phyloP scores from a whole-genome alignment of 2,888 invertebrate genomes.

The Torymus texanus region DNA sequence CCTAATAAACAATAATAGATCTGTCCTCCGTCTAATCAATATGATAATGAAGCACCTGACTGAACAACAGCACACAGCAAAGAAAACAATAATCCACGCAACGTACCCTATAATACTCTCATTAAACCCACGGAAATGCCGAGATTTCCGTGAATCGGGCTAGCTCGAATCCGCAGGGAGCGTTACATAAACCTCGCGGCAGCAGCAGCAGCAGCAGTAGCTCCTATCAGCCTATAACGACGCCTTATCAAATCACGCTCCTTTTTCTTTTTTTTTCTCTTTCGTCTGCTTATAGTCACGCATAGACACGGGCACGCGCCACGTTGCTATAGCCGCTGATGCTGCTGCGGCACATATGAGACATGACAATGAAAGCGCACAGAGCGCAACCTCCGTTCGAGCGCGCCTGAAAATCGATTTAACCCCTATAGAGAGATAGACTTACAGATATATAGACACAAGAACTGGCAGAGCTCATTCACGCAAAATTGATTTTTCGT shows the following conservation, averaged over 20 bases:
- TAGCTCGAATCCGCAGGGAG: too few relatives aligned
- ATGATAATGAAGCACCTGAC: constrained; percentile 8
- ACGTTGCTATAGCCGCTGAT: background rate
- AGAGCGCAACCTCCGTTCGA: too few relatives aligned
- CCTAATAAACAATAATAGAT: constrained; percentile 26
- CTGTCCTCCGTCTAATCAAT: constrained; percentile 25
- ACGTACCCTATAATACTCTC: background rate
- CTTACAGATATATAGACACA: too few relatives aligned
- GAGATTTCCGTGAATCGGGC: too few relatives aligned
- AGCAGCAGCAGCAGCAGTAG: too few relatives aligned
- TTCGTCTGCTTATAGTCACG: background rate
- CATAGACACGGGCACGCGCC: background rate
- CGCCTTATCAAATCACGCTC: too few relatives aligned
- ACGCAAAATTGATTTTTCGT: constrained; percentile 63
- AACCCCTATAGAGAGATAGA: constrained; percentile 37
- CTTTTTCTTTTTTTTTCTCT: too few relatives aligned
- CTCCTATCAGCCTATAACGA: too few relatives aligned
- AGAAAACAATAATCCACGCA: background rate
- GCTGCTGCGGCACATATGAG: too few relatives aligned
- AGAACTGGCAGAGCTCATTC: constrained; percentile 27
- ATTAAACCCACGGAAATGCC: too few relatives aligned
- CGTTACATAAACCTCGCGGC: too few relatives aligned
- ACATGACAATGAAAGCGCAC: constrained; percentile 11
- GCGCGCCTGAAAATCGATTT: constrained; percentile 49
- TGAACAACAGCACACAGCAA: background rate